These are phyloP conservation scores for Callithrix jacchus DNA, from an alignment of 2,113 vertebrate species.

Conservation along the genomic window DNA sequence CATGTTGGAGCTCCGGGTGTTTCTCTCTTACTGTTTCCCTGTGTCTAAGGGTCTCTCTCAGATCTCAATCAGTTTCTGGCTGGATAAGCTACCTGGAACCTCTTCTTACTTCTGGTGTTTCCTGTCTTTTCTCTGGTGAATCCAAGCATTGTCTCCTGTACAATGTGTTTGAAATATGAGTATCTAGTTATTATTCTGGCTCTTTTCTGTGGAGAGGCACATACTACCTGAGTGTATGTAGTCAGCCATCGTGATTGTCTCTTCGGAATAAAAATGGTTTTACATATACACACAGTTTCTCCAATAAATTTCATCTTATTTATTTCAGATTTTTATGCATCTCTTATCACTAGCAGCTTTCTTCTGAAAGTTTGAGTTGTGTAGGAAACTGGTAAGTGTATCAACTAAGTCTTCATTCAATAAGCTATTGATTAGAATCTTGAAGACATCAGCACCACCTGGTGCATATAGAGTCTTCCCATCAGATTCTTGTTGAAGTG, in stretches of 20 bases:
- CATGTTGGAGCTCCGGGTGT: no score
- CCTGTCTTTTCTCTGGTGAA: no score
- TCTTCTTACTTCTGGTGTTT: no score
- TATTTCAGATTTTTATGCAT: not conserved
- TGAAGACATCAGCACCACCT: not conserved
- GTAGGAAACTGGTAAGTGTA: not conserved
- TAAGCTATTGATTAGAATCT: not conserved
- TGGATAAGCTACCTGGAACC: no score
- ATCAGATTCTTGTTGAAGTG: not conserved
- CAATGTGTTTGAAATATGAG: no score
- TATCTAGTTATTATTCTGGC: no score
- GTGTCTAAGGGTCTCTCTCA: no score
- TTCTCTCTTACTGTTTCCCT: no score
- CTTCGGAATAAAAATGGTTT: not conserved
- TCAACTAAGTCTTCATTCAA: not conserved
- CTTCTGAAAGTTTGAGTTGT: not conserved
- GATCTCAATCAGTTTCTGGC: no score
- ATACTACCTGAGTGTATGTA: no score
- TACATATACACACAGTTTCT: not conserved
- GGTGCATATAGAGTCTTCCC: not conserved
- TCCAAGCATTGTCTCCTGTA: no score
- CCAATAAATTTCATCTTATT: not conserved
- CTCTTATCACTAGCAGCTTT: not conserved
- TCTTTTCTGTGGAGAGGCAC: no score
- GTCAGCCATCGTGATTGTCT: not conserved